These are phyloP conservation scores for Folsomia candida DNA, from an alignment of 2,888 invertebrate genomes.

Conservation along the genomic window DNA sequence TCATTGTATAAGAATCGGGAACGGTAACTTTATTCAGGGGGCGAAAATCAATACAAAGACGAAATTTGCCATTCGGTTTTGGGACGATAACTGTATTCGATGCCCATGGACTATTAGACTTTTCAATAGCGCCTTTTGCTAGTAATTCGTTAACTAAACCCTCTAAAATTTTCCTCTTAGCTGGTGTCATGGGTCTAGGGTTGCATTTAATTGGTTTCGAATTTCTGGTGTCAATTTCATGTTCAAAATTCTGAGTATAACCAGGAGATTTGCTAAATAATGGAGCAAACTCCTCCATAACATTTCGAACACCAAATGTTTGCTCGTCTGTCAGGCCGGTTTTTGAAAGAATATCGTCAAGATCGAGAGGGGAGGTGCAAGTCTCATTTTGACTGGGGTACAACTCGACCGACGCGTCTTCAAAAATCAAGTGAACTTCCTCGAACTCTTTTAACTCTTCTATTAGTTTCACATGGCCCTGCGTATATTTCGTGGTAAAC, in stretches of 20 bases:
- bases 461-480: background rate
- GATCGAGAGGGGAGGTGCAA: no score
- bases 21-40: background rate
- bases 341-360: no score
- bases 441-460: background rate
- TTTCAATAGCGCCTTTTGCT: background rate
- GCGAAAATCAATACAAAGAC: background rate
- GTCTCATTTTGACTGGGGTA: background rate
- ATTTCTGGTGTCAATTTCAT: background rate
- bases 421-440: no score
- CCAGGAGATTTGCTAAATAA: background rate
- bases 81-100: background rate
- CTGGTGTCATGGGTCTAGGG: constrained; percentile 6
- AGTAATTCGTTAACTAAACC: background rate
- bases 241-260: background rate
- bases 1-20: background rate
- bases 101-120: constrained; percentile 6
- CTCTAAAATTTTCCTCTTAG: background rate
- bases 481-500: background rate
- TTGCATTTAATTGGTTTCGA: background rate
- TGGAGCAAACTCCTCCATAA: background rate
- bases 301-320: background rate
- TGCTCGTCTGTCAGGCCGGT: no score
- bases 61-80: background rate
- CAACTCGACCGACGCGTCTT: no score